Percentiles rank a stretch among this genome's conserved stretches.
Evolutionary conservation across 2,797 vertebrate species (phyloP).

Genomic region (Sebastes glaucus): DNA sequence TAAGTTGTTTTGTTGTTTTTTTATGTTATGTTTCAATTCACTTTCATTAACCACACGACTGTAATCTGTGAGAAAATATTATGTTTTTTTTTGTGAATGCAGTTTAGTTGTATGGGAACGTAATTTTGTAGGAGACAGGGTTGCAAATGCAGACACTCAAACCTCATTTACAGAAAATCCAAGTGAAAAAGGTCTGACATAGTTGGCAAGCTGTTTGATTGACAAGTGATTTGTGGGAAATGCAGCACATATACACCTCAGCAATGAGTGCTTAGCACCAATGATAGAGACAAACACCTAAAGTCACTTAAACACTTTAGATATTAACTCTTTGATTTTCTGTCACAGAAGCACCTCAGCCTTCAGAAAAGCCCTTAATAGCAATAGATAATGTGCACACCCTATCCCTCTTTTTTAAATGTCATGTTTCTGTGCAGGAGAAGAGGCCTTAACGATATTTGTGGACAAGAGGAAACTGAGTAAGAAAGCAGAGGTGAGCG

Average conservation of each 20-base stretch:
- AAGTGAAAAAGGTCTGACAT: not conserved
- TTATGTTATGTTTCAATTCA: too few relatives aligned
- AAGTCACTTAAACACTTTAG: constrained; percentile 20
- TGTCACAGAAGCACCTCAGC: not conserved
- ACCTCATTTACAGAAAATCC: not conserved
- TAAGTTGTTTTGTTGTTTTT: too few relatives aligned
- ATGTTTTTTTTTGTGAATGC: too few relatives aligned
- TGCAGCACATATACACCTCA: not conserved
- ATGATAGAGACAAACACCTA: not conserved
- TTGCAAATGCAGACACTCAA: not conserved
- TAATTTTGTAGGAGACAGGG: too few relatives aligned
- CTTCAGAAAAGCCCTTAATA: not conserved
- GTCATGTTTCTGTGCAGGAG: constrained; percentile 80
- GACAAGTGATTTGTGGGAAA: constrained; percentile 12
- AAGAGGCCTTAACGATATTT: constrained; percentile 97
- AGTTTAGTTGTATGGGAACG: too few relatives aligned
- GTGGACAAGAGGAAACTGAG: constrained; percentile 97
- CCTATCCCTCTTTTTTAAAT: not conserved
- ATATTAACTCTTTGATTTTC: constrained; percentile 19
- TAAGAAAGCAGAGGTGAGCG: constrained; percentile 88
- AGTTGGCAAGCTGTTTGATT: not conserved
- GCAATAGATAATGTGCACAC: not conserved
- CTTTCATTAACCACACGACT: too few relatives aligned
- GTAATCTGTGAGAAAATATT: too few relatives aligned
- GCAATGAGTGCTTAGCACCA: not conserved